Base-by-base conservation (phyloP, 2,113 vertebrate species). In the Coptodon rendalli region DNA sequence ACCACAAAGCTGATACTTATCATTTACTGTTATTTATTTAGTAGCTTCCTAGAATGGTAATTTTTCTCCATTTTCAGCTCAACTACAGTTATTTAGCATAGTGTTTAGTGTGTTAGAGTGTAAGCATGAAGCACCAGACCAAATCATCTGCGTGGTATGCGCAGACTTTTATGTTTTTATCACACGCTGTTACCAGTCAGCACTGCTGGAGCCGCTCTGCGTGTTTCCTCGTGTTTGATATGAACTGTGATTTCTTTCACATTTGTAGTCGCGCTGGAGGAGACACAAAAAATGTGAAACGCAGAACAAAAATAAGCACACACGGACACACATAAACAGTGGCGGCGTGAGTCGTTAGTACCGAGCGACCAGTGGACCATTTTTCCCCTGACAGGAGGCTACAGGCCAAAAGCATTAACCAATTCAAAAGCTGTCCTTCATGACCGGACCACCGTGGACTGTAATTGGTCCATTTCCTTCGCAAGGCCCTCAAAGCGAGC, bases 391-490 rank as follows among this genome's bases (percentile, higher is more conserved):
- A 68, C 19, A 68, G 22, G 29, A 29, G 40, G 82, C 43, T 43
- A 19, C 34, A 73, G 81, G 24, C 68, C 54, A 85, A 80, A 82
- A 80, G 24, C 24, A 89, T 54, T 48, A 71, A 24, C 38, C 19
- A 43, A 73, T 66, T 83, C 43, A 63, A 89, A 90, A 50, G 50
- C 27, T 7, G 53, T 52, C 13, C 78, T 82, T 29, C 63, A 43
- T 36, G 50, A 22, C n/a, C 89, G 45, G 82, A 82, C 54, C 59
- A 57, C 13, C 34, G 19, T 38, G n/a, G 6, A 84, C 38, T 53
- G 19, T 81, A 90, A 91, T 83, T 86, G 53, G 80, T 80, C 57
- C 48, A 68, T 90, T 89, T 92, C 56, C 63, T 85, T 63, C 24
- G 16, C 76, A 82, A 24, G 68, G 45, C 54, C 5, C 61, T 24